Conservation (phyloP, 2,113 vertebrate genomes). For the Salvelinus alpinus region DNA sequence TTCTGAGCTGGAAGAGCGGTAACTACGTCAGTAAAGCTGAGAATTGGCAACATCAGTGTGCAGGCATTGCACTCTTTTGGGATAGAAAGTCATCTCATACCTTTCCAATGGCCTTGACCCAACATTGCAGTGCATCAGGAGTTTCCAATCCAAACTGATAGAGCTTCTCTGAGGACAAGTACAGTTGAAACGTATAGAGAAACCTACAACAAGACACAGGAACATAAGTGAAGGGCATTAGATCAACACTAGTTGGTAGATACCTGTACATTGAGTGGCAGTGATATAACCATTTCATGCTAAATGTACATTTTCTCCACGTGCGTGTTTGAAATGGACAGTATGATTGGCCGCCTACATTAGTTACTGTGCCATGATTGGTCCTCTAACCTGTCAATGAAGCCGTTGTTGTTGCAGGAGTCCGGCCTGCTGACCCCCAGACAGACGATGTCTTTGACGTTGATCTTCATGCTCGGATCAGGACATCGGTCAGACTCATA, state of each 20-base stretch:
- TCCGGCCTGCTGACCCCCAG: slow-evolving; percentile 79
- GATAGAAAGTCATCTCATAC: slow-evolving; percentile 56
- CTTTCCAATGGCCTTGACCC: slow-evolving; percentile 90
- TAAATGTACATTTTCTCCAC: neutral
- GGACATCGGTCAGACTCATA: slow-evolving; percentile 79
- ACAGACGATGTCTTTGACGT: slow-evolving; percentile 79
- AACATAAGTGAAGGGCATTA: neutral
- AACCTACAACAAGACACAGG: slow-evolving; percentile 72
- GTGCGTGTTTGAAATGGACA: neutral
- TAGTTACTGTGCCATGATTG: neutral
- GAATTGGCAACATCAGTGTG: neutral
- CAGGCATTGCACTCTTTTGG: neutral
- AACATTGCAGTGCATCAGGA: slow-evolving; percentile 81
- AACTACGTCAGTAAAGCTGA: no score
- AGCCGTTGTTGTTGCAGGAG: slow-evolving; percentile 56
- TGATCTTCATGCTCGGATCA: slow-evolving; percentile 77
- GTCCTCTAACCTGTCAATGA: slow-evolving; percentile 78
- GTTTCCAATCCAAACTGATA: slow-evolving; percentile 87
- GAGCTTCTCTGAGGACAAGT: slow-evolving; percentile 83
- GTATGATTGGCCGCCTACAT: no score
- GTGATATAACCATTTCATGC: no score
- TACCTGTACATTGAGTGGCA: neutral
- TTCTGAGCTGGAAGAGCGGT: no score
- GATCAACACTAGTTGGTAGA: neutral
- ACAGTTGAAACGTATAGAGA: slow-evolving; percentile 90